These are phyloP conservation scores for Brachyrhaphis roseni DNA, from an alignment of 2,797 vertebrate genomes.

Conservation along the genomic window DNA sequence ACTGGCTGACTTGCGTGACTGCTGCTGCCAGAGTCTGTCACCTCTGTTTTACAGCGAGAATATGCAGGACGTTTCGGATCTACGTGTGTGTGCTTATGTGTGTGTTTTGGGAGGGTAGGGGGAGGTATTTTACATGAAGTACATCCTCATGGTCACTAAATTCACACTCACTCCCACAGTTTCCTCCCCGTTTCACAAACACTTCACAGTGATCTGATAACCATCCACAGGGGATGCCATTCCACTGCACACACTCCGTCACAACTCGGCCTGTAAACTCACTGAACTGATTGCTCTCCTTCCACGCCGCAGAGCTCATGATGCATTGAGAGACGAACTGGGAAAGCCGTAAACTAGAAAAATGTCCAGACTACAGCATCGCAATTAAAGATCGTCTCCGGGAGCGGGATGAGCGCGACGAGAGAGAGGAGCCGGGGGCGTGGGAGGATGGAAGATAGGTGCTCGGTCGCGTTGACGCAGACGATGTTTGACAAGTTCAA, in stretches of 20 bases:
- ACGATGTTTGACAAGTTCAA: slow-evolving; percentile 62
- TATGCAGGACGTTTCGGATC: slow-evolving; percentile 73
- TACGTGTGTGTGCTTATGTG: slow-evolving; percentile 15
- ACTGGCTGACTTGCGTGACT: slow-evolving; percentile 75
- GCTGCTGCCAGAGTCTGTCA: slow-evolving; percentile 77
- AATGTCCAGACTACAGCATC: neutral
- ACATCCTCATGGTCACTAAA: slow-evolving; percentile 44
- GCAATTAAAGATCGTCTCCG: slow-evolving; percentile 13
- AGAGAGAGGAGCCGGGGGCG: neutral
- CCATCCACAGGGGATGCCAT: neutral
- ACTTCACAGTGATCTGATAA: slow-evolving; percentile 53
- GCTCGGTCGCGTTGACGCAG: slow-evolving; percentile 24
- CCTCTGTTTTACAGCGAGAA: slow-evolving; percentile 78
- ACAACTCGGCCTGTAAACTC: neutral
- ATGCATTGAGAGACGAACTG: neutral
- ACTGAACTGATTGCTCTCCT: slow-evolving; percentile 12
- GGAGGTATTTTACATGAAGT: slow-evolving; percentile 3
- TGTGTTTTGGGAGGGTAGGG: neutral
- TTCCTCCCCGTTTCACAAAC: slow-evolving; percentile 26
- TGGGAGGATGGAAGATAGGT: slow-evolving; percentile 20
- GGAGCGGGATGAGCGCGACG: neutral
- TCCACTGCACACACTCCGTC: slow-evolving; percentile 6
- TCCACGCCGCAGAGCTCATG: too few species aligned
- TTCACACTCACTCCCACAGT: slow-evolving; percentile 40
- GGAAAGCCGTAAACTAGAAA: neutral